Percentiles rank a stretch among this genome's conserved stretches.
phyloP scores from a whole-genome alignment of 2,888 invertebrate species.

The Himalopsyche japonica region DNA sequence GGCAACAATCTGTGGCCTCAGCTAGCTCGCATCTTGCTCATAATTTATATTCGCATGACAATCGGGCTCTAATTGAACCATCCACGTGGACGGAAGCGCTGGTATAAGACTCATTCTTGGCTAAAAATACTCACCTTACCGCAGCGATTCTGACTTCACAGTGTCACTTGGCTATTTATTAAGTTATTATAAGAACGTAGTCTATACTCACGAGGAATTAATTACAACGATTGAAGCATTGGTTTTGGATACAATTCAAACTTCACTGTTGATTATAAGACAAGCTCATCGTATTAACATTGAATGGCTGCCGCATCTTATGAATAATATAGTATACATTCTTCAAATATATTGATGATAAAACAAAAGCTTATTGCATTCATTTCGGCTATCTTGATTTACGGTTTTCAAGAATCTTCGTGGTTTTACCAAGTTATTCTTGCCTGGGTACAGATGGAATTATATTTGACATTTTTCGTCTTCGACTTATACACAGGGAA shows the following conservation, averaged over 20 bases:
- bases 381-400: too few species aligned
- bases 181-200: neutral
- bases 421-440: too few species aligned
- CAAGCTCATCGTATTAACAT: neutral
- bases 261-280: neutral
- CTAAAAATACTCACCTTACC: neutral
- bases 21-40: neutral
- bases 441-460: too few species aligned
- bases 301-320: too few species aligned
- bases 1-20: neutral
- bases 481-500: too few species aligned
- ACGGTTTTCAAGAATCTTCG: too few species aligned
- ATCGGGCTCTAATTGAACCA: neutral
- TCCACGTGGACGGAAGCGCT: neutral
- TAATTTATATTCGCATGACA: neutral
- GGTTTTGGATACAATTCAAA: neutral
- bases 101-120: neutral
- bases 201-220: neutral
- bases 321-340: too few species aligned
- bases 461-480: too few species aligned
- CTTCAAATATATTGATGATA: too few species aligned
- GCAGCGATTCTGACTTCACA: too few species aligned
- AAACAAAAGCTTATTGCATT: too few species aligned
- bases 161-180: neutral
- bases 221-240: neutral